Evolutionary conservation across 2,113 vertebrate species (phyloP), one percentile per base, ranked within the genome.

Genomic region (Pelvicachromis taeniatus): DNA sequence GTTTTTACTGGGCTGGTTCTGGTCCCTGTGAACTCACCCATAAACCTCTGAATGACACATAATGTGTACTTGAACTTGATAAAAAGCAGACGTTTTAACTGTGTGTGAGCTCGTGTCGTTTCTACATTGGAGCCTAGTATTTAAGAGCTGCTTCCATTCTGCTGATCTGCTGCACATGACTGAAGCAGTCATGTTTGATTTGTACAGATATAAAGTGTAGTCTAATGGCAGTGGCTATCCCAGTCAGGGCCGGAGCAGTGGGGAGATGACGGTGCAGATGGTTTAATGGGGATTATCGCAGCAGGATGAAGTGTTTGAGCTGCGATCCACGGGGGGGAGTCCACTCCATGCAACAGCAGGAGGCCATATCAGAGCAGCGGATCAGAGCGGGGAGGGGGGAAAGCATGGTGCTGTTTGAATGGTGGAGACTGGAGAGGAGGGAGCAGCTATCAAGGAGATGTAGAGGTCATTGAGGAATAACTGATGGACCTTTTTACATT

Each of bases 221-320:
- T 14, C 2, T 45, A 54, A 31, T 52, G 23, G 23, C 63, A 50
- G 86, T 19, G 55, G 29, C 77, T 58, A 16, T 31, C 63, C 77
- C 81, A 9, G 73, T 31, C 13, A 33, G 45, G 26, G 53, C 63
- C 7, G 9, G 4, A 59, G 65, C 92, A 48, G 89, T 10, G 31
- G 87, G 92, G 91, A 89, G 89, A 89, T 17, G 79, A 88, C 84
- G 75, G 90, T 61, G 9, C 96, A 97, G 96, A 97, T 97, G 97
- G 96, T 96, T 95, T 93, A 95, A 91, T 92, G 48, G 96, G 96
- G 96, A 97, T 97, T 96, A 96, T 95, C 96, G 79, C 96, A 94
- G 96, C 95, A 90, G 96, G 96, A 94, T 88, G 92, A 87, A 84
- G 88, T 91, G 77, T 94, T 95, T 73, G 83, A 93, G 93, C 91